phyloP scores from a whole-genome alignment of 2,888 invertebrate species.

The Polia nebulosa region DNA sequence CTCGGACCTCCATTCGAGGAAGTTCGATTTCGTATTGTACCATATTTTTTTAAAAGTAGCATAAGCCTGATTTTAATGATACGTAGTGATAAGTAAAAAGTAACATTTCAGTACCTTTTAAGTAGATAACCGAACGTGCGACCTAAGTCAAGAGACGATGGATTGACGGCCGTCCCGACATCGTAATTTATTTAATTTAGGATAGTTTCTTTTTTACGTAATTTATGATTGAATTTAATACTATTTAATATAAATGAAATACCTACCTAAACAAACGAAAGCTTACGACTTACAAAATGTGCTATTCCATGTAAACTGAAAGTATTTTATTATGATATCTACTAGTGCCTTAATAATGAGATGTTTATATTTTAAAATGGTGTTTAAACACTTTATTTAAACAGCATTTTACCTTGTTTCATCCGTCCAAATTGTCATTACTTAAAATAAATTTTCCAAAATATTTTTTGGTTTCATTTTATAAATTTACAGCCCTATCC shows the following conservation, averaged over 20 bases:
- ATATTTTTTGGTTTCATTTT: constrained; percentile 67
- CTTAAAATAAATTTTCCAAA: constrained; percentile 84
- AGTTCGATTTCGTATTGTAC: constrained; percentile 88
- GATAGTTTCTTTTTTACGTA: constrained; percentile 85
- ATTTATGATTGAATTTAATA: constrained; percentile 87
- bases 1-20: constrained; percentile 81
- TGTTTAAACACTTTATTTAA: constrained; percentile 69
- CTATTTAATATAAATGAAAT: constrained; percentile 86
- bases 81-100: constrained; percentile 87
- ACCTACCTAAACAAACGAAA: constrained; percentile 77
- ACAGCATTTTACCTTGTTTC: constrained; percentile 72
- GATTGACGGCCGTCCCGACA: constrained; percentile 90
- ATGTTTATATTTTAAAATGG: constrained; percentile 75
- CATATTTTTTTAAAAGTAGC: constrained; percentile 88
- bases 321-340: constrained; percentile 77
- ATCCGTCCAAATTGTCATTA: constrained; percentile 87
- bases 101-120: constrained; percentile 89
- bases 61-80: constrained; percentile 86
- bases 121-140: constrained; percentile 91
- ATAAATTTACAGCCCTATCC: constrained; percentile 2
- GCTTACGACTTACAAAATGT: constrained; percentile 80
- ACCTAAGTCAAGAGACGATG: constrained; percentile 90
- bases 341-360: constrained; percentile 84
- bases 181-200: constrained; percentile 90
- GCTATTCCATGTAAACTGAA: constrained; percentile 81